Evolutionary conservation across 2,888 invertebrate species (phyloP).

Genomic region (Polydrusus pterygomalis): DNA sequence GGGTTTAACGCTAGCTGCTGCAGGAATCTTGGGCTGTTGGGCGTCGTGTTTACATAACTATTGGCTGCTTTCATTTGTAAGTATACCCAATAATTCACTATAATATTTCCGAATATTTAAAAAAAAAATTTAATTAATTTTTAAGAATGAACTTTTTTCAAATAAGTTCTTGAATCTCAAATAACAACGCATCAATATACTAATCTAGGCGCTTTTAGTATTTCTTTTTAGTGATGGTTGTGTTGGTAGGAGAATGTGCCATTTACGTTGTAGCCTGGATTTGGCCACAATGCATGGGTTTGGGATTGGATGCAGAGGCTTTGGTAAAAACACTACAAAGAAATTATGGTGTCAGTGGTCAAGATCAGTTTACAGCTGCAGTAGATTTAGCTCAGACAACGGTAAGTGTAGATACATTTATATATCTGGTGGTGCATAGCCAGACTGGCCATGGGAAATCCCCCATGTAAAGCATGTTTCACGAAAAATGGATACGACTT

Average conservation of each 20-base stretch:
- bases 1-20: conserved; percentile 81
- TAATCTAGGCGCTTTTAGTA: conserved; percentile 75
- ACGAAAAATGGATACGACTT: too few species aligned
- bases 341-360: conserved; percentile 85
- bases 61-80: conserved; percentile 81
- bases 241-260: conserved; percentile 82
- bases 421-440: too few species aligned
- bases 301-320: conserved; percentile 80
- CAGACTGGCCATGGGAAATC: too few species aligned
- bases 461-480: too few species aligned
- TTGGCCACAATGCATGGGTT: conserved; percentile 86
- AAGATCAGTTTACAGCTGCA: conserved; percentile 85
- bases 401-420: conserved; percentile 64
- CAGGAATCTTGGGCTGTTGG: conserved; percentile 87
- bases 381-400: conserved; percentile 85
- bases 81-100: too few species aligned
- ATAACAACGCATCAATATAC: background rate
- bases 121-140: too few species aligned
- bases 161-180: too few species aligned
- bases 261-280: conserved; percentile 82
- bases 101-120: too few species aligned
- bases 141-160: too few species aligned
- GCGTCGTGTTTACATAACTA: conserved; percentile 85
- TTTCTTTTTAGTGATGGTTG: conserved; percentile 79
- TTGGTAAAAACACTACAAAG: conserved; percentile 83